These are phyloP conservation scores for Ips typographus DNA, from an alignment of 1,140 invertebrate genomes.

Conservation along the genomic window DNA sequence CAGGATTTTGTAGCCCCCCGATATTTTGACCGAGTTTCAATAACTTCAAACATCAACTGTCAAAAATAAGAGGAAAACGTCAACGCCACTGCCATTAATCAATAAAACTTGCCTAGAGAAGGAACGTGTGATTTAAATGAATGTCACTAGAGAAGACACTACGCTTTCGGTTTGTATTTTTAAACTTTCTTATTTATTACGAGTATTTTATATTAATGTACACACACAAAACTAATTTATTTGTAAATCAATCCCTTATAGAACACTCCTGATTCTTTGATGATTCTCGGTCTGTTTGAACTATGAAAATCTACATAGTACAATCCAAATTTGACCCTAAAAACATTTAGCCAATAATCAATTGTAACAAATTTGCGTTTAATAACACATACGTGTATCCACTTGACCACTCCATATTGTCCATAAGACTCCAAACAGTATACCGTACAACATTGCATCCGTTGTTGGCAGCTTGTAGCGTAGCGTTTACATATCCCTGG, in stretches of 20 bases:
- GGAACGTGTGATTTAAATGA: too few relatives aligned
- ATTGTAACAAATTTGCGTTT: not conserved
- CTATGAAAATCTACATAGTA: slow-evolving; percentile 7
- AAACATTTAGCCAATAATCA: not conserved
- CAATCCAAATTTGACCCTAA: slow-evolving; percentile 9
- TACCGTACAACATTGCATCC: slow-evolving; percentile 36
- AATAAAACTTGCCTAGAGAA: too few relatives aligned
- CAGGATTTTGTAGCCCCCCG: too few relatives aligned
- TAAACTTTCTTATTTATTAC: too few relatives aligned
- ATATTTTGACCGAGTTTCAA: too few relatives aligned
- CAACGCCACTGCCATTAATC: too few relatives aligned
- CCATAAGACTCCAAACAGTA: slow-evolving; percentile 41
- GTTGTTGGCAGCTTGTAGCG: slow-evolving; percentile 39
- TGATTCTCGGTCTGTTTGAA: not conserved
- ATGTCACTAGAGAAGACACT: too few relatives aligned
- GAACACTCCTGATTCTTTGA: slow-evolving; percentile 3
- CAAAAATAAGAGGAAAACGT: too few relatives aligned
- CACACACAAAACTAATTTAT: not conserved
- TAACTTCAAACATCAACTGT: too few relatives aligned
- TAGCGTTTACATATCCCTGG: slow-evolving; percentile 31
- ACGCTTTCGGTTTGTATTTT: too few relatives aligned
- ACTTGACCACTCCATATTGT: slow-evolving; percentile 38
- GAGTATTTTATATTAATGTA: too few relatives aligned
- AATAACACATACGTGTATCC: slow-evolving; percentile 35
- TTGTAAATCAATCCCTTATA: slow-evolving; percentile 11